Base-by-base conservation (phyloP, 2,888 invertebrate species). In the Dione juno region DNA sequence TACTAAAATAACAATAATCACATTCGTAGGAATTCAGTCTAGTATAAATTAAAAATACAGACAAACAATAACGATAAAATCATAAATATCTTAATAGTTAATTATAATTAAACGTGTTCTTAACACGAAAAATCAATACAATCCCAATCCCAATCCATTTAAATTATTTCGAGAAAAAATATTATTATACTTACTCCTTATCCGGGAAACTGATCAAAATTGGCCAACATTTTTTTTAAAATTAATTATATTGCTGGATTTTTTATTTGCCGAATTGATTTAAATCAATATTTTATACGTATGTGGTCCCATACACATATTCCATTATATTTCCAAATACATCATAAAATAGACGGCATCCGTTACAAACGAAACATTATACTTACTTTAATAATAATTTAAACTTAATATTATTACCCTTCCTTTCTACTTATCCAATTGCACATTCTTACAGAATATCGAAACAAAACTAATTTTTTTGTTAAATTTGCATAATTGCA, bases 291-390 rank as follows among this genome's bases (percentile, higher is more conserved):
- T 35, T 28, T n/a, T 2, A 35, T 1, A 59, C n/a, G 11, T 45
- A 61, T 43, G 28, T 61, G 61, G 61, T n/a, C 61, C 59, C 61
- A 28, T 61, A 61, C 61, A 61, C 10, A 61, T 43, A 45, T 43
- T 61, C 14, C 1, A 8, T 19, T n/a, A 14, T 21, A 19, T 14
- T 21, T 14, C 21, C 14, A 16, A 41, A 43, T 59, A 41, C 21
- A 28, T 43, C 11, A n/a, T 28, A 45, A 61, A 61, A 28, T 37
- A 61, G 28, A 61, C 41, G 43, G 61, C 21, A 61, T 21, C 28
- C 43, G n/a, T 61, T 61, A 14, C 28, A 43, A 61, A 61, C 28
- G 14, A 45, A 43, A 61, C 28, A 3, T 43, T 45, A 43, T 43
- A 45, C 61, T 45, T 45, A 61, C n/a, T 0, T 43, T 41, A 45